Conservation (phyloP, 2,113 vertebrate species). For the Pituophis catenifer region DNA sequence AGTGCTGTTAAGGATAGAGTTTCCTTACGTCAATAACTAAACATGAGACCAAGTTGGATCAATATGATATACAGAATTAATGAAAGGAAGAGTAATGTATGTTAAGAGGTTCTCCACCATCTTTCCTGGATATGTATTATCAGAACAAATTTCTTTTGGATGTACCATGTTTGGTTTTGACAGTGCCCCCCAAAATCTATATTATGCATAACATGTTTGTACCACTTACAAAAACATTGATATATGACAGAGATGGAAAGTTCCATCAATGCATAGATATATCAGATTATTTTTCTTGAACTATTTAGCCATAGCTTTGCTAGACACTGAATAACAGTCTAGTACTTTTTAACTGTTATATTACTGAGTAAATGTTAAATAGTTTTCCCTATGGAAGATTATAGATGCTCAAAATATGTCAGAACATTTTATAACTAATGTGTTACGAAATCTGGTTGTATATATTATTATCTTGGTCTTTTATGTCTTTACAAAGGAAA, state of each 20-base stretch:
- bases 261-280: not conserved
- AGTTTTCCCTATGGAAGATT: not conserved
- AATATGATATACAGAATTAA: not conserved
- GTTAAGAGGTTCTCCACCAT: not conserved
- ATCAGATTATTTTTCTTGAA: not conserved
- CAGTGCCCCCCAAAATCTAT: not conserved
- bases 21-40: not conserved
- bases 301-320: not conserved
- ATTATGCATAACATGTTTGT: not conserved
- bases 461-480: not conserved
- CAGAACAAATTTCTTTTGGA: not conserved
- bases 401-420: not conserved
- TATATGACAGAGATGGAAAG: not conserved
- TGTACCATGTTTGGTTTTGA: not conserved
- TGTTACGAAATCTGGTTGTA: not conserved
- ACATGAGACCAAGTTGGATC: not conserved
- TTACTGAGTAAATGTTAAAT: not conserved
- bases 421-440: constrained; percentile 4
- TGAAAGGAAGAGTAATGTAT: not conserved
- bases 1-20: not conserved
- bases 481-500: not conserved
- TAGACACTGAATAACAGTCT: not conserved
- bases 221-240: not conserved
- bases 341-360: not conserved
- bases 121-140: not conserved